Conservation (phyloP, 1,140 invertebrate species). For the Sinonovacula constricta region DNA sequence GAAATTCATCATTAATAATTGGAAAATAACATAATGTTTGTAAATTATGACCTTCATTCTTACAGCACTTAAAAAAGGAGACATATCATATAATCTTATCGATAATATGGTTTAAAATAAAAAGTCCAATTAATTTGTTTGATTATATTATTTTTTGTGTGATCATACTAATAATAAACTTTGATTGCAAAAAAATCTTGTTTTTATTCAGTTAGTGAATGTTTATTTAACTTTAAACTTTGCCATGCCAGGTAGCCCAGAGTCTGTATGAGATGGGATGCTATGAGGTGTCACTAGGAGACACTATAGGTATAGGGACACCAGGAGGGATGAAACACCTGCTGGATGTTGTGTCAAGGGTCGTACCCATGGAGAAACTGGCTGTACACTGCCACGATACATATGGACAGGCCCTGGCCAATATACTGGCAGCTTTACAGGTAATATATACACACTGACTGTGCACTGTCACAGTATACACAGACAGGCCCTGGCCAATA, state of each 20-base stretch:
- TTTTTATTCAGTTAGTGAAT: too few species aligned
- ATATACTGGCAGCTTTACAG: conserved; percentile 92
- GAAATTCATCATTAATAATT: too few species aligned
- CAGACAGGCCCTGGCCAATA: too few species aligned
- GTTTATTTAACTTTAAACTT: conserved; percentile 9
- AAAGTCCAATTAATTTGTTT: too few species aligned
- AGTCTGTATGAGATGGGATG: conserved; percentile 86
- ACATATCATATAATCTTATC: too few species aligned
- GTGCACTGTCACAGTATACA: too few species aligned
- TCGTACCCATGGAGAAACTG: conserved; percentile 85
- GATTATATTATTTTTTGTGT: background rate
- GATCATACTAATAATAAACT: background rate
- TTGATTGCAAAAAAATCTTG: conserved; percentile 26
- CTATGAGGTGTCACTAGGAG: conserved; percentile 97
- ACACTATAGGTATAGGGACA: conserved; percentile 98
- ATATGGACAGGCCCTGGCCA: conserved; percentile 97
- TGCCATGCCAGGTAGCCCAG: conserved; percentile 81
- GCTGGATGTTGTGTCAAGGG: conserved; percentile 86
- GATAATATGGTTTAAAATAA: too few species aligned
- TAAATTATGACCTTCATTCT: too few species aligned
- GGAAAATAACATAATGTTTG: too few species aligned
- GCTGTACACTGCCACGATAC: conserved; percentile 99
- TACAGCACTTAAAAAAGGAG: too few species aligned
- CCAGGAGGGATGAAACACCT: conserved; percentile 88
- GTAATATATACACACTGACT: conserved; percentile 77